Evolutionary conservation across 2,797 vertebrate species (phyloP), one percentile per base, ranked within the genome.

Genomic region (Amazona finschi): DNA sequence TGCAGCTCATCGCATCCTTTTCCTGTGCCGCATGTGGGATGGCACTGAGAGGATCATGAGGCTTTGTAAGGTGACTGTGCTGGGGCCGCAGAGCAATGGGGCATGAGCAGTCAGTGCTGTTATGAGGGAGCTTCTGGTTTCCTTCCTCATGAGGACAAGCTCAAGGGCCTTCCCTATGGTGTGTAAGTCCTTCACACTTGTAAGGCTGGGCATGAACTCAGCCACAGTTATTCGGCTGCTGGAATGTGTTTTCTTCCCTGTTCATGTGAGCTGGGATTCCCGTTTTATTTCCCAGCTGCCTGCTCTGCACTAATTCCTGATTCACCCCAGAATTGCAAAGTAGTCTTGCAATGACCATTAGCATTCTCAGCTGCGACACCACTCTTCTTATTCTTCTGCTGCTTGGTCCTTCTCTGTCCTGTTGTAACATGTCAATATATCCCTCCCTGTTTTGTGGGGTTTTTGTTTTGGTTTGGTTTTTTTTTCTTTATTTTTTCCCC

Each of bases 251-350:
- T 85, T 73, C 50, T 67, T 80, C 41, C 57, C 31, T 72, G 12
- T 21, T 47, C 31, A 1, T 85, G 77, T 44, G 58, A n/a, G 10
- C 5, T 67, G 66, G 30, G 60, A 82, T 91, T 91, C 64, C 39
- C 31, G 87, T 95, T 95, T 92, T 79, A 52, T 82, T 90, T 90
- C 38, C 18, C 41, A 53, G 69, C 25, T 85, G 44, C n/a, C 46
- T 1, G 2, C 67, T 83, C 44, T 73, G 55, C 44, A 18, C 46
- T 69, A 21, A 38, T 57, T 88, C 17, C n/a, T 67, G 66, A 79
- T 27, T 84, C 28, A 30, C 30, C 27, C 31, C 39, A 55, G 75
- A 87, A 75, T 52, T 79, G 67, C 60, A 15, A 94, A 74, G 70
- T 61, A 1, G 15, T 73, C 31, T 81, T 80, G 74, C 19, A 65